Evolutionary conservation across 2,888 invertebrate genomes (phyloP).

Genomic region (Papilio gigon): DNA sequence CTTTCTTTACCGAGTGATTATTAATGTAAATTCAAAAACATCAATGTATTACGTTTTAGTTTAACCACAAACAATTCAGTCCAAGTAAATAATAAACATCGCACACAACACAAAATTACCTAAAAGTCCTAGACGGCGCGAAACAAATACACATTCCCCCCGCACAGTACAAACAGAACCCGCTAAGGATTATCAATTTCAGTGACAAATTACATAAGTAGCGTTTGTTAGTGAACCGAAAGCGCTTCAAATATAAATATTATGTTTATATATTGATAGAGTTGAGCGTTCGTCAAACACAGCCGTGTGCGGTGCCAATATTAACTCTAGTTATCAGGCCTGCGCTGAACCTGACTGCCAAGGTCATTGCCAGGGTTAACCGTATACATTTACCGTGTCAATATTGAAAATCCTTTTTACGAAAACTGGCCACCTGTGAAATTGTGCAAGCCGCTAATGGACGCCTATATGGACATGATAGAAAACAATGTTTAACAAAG

Average conservation of each 20-base stretch:
- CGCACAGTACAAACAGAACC: constrained; percentile 52
- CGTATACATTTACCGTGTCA: constrained; percentile 49
- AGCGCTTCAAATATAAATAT: constrained; percentile 80
- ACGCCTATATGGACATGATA: constrained; percentile 11
- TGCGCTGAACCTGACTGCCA: constrained; percentile 65
- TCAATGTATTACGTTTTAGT: neutral
- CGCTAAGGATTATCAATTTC: constrained; percentile 73
- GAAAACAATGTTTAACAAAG: neutral
- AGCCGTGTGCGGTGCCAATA: constrained; percentile 77
- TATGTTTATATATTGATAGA: constrained; percentile 83
- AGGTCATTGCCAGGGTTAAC: constrained; percentile 73
- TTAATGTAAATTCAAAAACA: neutral
- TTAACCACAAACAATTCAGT: constrained; percentile 21
- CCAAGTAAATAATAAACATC: constrained; percentile 10
- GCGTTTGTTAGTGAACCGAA: constrained; percentile 63
- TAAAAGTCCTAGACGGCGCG: constrained; percentile 20
- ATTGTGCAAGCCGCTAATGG: constrained; percentile 30
- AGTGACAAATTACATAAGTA: constrained; percentile 77
- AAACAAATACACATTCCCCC: constrained; percentile 5
- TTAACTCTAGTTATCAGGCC: constrained; percentile 80
- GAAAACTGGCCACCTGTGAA: constrained; percentile 43
- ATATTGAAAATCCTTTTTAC: constrained; percentile 49
- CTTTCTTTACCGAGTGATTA: neutral
- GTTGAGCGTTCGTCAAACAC: constrained; percentile 79
- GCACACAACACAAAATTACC: constrained; percentile 30